Conservation (phyloP, 2,888 invertebrate species). For the Latrodectus hesperus region DNA sequence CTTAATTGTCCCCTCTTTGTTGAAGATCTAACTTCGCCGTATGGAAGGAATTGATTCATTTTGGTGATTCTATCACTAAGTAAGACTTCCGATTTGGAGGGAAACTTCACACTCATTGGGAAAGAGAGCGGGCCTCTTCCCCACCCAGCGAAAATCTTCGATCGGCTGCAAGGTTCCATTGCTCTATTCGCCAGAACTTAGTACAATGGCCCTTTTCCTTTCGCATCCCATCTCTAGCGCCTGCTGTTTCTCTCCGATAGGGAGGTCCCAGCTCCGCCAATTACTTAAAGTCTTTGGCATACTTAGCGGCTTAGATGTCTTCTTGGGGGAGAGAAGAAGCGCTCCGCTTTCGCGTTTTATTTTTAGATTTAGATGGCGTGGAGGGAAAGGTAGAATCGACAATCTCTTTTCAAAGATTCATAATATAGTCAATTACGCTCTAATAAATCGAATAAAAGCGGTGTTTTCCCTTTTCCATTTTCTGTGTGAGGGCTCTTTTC, state of each 20-base stretch:
- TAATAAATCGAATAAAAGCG: conserved; percentile 69
- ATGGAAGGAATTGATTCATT: conserved; percentile 67
- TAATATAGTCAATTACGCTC: conserved; percentile 68
- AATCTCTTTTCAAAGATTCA: conserved; percentile 48
- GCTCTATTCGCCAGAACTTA: conserved; percentile 51
- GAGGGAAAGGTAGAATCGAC: conserved; percentile 25
- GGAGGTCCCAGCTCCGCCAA: conserved; percentile 51
- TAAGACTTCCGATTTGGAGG: conserved; percentile 60
- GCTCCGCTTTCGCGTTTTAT: conserved; percentile 52
- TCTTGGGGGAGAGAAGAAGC: conserved; percentile 5
- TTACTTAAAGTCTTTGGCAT: conserved; percentile 63
- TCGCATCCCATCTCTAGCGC: conserved; percentile 13
- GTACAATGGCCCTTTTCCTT: conserved; percentile 57
- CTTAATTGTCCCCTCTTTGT: conserved; percentile 68
- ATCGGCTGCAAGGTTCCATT: conserved; percentile 36
- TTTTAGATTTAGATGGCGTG: conserved; percentile 39
- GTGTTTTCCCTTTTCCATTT: conserved; percentile 53
- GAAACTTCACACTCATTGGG: conserved; percentile 21
- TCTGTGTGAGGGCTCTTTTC: conserved; percentile 16
- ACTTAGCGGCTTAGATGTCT: conserved; percentile 66
- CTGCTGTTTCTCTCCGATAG: conserved; percentile 67
- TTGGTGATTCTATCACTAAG: conserved; percentile 65
- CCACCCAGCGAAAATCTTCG: conserved; percentile 47
- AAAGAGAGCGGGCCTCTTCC: conserved; percentile 6
- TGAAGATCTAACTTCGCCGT: conserved; percentile 50